Evolutionary conservation across 1,140 invertebrate species (phyloP), one percentile per base, ranked within the genome.

Genomic region (Drosophila elegans): DNA sequence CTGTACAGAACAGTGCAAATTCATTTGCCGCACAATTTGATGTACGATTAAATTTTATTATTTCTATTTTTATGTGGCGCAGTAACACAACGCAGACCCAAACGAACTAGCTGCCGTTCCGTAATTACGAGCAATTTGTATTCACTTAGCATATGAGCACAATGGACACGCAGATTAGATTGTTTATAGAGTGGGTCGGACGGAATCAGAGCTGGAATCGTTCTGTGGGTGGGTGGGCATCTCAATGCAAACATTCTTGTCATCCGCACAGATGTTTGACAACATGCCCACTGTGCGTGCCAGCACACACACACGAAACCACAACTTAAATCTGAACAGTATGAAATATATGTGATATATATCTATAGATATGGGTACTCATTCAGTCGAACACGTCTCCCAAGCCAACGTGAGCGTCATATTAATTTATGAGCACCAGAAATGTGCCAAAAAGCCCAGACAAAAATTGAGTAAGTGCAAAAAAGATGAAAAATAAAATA

Each of bases 371-470:
- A 68, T 51, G 53, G 39, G 48, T 60, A 55, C 27, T 29, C 38
- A 45, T 52, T 39, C 54, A 53, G 27, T 11, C 61, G 52, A 60
- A 59, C 57, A 56, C 68, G 80, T 88, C 78, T 88, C 75, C 57
- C 62, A 73, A 73, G 61, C 49, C 66, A 74, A 86, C 82, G 83
- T 86, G 82, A 82, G 79, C 79, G 75, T 79, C 83, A 86, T 78
- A 72, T 78, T 78, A 78, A 78, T 78, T 86, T 83, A 86, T 83
- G 63, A 76, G 71, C 66, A 36, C 49, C 55, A 56, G 56, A 62
- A 76, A 84, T 54, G 74, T 63, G 75, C 42, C 57, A 61, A 66
- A 62, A 62, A 25, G 45, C 45, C 57, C 74, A 69, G 59, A 78
- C 67, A 52, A 85, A 66, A 82, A 88, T 75, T 41, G 41, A 74